Percentiles rank a stretch among this genome's conserved stretches.
These are phyloP conservation scores for Pantherophis guttatus DNA, from an alignment of 2,113 vertebrate species.

Conservation along the genomic window DNA sequence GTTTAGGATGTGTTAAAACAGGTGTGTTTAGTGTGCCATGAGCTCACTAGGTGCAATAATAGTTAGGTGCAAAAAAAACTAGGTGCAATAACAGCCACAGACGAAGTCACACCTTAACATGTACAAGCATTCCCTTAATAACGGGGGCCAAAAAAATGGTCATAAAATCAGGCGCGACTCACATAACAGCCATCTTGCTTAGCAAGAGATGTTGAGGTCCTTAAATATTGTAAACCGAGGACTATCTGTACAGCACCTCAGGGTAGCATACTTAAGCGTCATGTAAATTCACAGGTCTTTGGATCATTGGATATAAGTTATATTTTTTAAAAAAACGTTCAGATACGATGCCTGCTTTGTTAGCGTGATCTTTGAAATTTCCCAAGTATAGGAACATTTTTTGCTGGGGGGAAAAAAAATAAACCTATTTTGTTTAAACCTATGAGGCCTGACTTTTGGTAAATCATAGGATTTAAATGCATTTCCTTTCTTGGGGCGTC, in stretches of 20 bases:
- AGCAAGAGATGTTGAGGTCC: neutral
- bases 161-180: neutral
- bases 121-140: neutral
- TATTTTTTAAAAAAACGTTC: neutral
- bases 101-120: neutral
- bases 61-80: neutral
- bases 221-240: neutral
- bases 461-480: neutral
- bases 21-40: neutral
- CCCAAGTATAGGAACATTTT: neutral
- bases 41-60: neutral
- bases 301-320: neutral
- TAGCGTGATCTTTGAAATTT: neutral
- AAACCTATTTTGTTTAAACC: too few relatives aligned
- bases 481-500: neutral
- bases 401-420: neutral
- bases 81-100: neutral
- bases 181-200: neutral
- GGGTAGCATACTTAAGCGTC: neutral
- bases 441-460: too few relatives aligned
- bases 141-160: too few relatives aligned
- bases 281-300: neutral
- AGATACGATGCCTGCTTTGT: neutral
- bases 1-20: neutral
- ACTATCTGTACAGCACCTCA: neutral